Percentiles rank a stretch among this genome's conserved stretches.
phyloP scores from a whole-genome alignment of 2,888 invertebrate genomes.

The Eremobia ochroleuca region DNA sequence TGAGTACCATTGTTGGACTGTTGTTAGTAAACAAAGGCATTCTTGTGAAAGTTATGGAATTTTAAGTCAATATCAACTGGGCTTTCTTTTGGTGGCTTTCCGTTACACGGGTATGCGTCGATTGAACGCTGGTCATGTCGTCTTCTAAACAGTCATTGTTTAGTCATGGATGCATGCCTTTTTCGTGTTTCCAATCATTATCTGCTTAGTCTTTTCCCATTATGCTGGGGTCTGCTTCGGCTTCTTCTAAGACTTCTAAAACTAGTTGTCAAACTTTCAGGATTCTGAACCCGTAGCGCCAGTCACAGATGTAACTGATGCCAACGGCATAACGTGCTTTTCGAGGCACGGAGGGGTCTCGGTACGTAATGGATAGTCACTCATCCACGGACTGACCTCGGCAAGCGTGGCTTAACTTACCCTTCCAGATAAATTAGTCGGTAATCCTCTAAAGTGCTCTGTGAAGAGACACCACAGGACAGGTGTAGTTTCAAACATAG shows the following conservation, averaged over 20 bases:
- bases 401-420: background rate
- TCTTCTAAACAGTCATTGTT: background rate
- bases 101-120: background rate
- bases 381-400: background rate
- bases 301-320: background rate
- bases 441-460: background rate
- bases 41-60: slow-evolving; percentile 49
- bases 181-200: background rate
- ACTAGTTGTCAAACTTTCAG: background rate
- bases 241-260: background rate
- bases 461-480: background rate
- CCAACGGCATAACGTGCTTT: background rate
- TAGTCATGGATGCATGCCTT: background rate
- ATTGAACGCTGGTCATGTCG: background rate
- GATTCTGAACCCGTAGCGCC: background rate
- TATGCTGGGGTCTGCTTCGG: too few relatives aligned
- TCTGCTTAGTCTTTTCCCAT: background rate
- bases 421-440: background rate
- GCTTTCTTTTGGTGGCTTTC: slow-evolving; percentile 21
- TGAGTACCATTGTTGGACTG: slow-evolving; percentile 47
- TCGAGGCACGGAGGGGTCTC: background rate
- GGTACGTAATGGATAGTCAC: background rate
- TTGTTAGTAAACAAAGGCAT: slow-evolving; percentile 61
- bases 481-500: background rate
- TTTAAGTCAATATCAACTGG: slow-evolving; percentile 40